A percentile compares a stretch with the other conserved stretches of the same genome.
These are phyloP conservation scores for Rotaria sp. DNA, from an alignment of 2,888 invertebrate species.

Conservation along the genomic window DNA sequence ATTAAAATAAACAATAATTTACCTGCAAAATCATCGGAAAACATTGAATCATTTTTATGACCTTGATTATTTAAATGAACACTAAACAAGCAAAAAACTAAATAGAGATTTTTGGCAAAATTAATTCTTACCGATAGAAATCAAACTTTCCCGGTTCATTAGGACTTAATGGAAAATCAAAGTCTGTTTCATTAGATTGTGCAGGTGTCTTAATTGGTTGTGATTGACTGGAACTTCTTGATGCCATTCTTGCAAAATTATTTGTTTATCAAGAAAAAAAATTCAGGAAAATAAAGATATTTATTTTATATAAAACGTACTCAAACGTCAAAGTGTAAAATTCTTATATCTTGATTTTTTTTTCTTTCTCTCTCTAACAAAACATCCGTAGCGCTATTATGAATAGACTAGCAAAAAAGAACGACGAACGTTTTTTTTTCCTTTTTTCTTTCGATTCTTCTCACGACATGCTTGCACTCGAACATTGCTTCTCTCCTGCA, in stretches of 20 bases:
- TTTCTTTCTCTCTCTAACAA: not conserved
- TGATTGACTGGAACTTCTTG: not conserved
- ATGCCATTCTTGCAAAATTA: not conserved
- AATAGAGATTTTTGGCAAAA: not conserved
- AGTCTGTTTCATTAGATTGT: not conserved
- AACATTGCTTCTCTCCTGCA: not conserved
- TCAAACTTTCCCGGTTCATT: not conserved
- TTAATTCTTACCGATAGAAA: not conserved
- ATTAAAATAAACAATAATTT: not conserved
- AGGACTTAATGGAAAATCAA: not conserved
- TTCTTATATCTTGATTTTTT: not conserved
- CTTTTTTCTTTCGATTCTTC: not conserved
- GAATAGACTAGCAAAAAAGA: not conserved
- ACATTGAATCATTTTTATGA: not conserved
- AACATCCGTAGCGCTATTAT: not conserved
- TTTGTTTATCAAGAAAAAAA: not conserved
- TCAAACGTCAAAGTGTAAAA: not conserved
- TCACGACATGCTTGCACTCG: not conserved
- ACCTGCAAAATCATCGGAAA: not conserved
- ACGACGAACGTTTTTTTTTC: not conserved
- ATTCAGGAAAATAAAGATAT: not conserved
- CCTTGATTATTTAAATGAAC: not conserved
- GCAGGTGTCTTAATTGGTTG: not conserved
- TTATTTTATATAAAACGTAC: not conserved
- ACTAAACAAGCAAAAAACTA: not conserved